A percentile compares a stretch with the other conserved stretches of the same genome.
Evolutionary conservation across 2,113 vertebrate species (phyloP).

Genomic region (Mugil cephalus): DNA sequence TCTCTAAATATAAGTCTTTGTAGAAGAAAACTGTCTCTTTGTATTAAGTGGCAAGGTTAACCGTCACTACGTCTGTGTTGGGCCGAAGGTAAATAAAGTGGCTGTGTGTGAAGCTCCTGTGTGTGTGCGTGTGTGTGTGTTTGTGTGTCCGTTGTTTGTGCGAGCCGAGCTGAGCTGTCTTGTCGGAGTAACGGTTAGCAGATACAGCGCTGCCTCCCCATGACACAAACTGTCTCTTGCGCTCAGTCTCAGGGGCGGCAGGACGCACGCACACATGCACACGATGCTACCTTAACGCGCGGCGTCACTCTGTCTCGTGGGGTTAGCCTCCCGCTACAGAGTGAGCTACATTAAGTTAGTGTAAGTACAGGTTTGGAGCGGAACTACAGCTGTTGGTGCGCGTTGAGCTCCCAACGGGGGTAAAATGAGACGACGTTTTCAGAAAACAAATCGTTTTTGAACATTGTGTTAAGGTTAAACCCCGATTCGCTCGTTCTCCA

Average conservation of each 20-base stretch:
- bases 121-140: conserved; percentile 30
- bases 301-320: conserved; percentile 54
- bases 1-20: conserved; percentile 45
- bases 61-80: conserved; percentile 64
- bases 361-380: conserved; percentile 55
- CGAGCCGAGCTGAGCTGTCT: conserved; percentile 75
- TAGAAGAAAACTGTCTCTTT: conserved; percentile 64
- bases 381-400: conserved; percentile 26
- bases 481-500: too few relatives aligned
- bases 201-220: conserved; percentile 74
- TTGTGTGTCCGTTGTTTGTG: conserved; percentile 30
- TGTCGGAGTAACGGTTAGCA: conserved; percentile 75
- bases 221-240: conserved; percentile 78
- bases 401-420: conserved; percentile 9
- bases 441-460: too few relatives aligned
- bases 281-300: conserved; percentile 61
- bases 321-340: conserved; percentile 54
- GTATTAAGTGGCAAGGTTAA: conserved; percentile 68
- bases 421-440: background rate
- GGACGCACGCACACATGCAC: conserved; percentile 28
- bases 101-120: conserved; percentile 35
- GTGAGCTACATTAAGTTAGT: conserved; percentile 40
- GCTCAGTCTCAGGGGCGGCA: conserved; percentile 59
- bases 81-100: conserved; percentile 74
- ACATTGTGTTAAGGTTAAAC: too few relatives aligned